Percentiles rank a stretch among this genome's conserved stretches.
These are phyloP conservation scores for Chrysomallon squamiferum DNA, from an alignment of 1,140 invertebrate genomes.

Conservation along the genomic window DNA sequence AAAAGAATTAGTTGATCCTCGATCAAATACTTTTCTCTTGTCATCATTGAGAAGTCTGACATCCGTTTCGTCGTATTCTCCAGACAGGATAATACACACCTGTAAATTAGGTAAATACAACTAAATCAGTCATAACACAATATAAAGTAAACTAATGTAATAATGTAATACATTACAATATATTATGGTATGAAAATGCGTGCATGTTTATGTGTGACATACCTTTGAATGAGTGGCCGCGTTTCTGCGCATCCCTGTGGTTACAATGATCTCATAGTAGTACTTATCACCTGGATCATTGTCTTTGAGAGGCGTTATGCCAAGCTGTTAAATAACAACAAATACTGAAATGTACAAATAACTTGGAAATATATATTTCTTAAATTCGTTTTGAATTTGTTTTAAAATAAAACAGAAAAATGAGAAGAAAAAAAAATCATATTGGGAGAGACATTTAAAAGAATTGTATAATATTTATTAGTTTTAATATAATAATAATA, in stretches of 20 bases:
- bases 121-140: too few species aligned
- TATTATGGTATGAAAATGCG: not conserved
- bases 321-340: conserved; percentile 54
- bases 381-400: too few species aligned
- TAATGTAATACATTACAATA: not conserved
- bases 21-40: conserved; percentile 61
- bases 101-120: too few species aligned
- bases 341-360: too few species aligned
- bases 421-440: too few species aligned
- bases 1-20: conserved; percentile 65
- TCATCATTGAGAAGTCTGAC: conserved; percentile 62
- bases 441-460: too few species aligned
- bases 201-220: conserved; percentile 3
- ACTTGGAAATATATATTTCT: too few species aligned
- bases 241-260: conserved; percentile 65
- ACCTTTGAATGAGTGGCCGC: conserved; percentile 68
- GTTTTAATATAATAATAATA: too few species aligned
- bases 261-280: conserved; percentile 67
- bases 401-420: too few species aligned
- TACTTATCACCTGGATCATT: conserved; percentile 67
- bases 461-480: too few species aligned
- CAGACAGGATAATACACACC: conserved; percentile 66
- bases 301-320: conserved; percentile 65
- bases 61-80: conserved; percentile 67
- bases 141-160: not conserved